A percentile compares a stretch with the other conserved stretches of the same genome.
These are phyloP conservation scores for Triplophysa tibetana DNA, from an alignment of 2,113 vertebrate genomes.

Conservation along the genomic window DNA sequence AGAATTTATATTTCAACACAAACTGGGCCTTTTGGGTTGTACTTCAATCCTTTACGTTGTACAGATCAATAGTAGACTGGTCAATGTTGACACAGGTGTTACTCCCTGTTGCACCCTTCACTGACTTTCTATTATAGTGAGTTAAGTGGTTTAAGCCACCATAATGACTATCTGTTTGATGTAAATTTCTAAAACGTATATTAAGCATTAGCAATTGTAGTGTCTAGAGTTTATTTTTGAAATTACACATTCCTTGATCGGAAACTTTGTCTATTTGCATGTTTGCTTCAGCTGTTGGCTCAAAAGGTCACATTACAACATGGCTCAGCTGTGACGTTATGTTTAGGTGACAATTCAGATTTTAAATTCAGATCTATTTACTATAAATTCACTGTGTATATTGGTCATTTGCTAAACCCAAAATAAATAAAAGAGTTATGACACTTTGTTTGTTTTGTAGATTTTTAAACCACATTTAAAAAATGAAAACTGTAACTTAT, in stretches of 20 bases:
- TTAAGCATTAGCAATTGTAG: neutral
- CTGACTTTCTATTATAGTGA: neutral
- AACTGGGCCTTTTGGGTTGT: neutral
- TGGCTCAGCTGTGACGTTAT: neutral
- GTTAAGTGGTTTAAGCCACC: neutral
- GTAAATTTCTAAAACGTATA: neutral
- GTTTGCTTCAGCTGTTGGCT: neutral
- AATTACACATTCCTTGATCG: neutral
- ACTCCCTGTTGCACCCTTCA: slow-evolving; percentile 12
- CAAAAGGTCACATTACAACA: slow-evolving; percentile 13
- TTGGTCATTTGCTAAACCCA: neutral
- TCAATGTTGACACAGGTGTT: slow-evolving; percentile 49
- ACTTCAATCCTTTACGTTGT: neutral
- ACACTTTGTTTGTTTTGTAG: neutral
- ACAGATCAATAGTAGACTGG: slow-evolving; percentile 31
- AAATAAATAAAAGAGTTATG: neutral
- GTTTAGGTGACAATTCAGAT: neutral
- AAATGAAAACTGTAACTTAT: neutral
- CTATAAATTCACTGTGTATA: neutral
- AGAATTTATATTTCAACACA: neutral
- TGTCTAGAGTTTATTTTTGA: neutral
- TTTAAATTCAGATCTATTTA: neutral
- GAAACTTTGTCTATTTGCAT: slow-evolving; percentile 15
- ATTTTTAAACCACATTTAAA: neutral
- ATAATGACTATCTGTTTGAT: too few species aligned